phyloP scores from a whole-genome alignment of 2,113 vertebrate species.

The Clupea harengus region DNA sequence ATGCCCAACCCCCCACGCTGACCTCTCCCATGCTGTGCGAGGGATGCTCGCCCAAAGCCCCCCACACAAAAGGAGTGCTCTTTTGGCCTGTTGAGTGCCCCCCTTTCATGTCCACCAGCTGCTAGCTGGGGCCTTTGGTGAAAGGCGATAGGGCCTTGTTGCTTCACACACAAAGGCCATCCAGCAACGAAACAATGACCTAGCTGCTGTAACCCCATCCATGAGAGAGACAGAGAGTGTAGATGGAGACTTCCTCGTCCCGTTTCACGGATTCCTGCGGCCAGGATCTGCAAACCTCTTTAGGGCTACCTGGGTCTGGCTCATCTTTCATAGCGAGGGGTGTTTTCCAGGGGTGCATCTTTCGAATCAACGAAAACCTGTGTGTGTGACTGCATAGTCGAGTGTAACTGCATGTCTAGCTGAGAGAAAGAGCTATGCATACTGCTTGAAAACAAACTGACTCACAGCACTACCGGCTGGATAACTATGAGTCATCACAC shows the following conservation, averaged over 20 bases:
- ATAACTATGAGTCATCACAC: not conserved
- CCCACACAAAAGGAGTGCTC: conserved; percentile 14
- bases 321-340: not conserved
- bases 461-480: not conserved
- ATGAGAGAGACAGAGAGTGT: not conserved
- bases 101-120: conserved; percentile 40
- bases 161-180: not conserved
- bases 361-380: not conserved
- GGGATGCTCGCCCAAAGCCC: not conserved
- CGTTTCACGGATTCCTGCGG: not conserved
- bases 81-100: not conserved
- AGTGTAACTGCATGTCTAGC: not conserved
- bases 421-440: not conserved
- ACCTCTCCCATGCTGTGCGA: conserved; percentile 3
- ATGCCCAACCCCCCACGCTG: not conserved
- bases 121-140: conserved; percentile 40
- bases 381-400: not conserved
- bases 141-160: conserved; percentile 36
- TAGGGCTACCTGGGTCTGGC: not conserved
- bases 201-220: conserved; percentile 3
- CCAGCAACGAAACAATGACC: not conserved
- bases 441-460: not conserved
- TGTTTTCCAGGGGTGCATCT: not conserved
- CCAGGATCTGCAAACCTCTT: not conserved
- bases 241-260: not conserved